Conservation (phyloP, 2,113 vertebrate genomes). For the Rhabdomys dilectus region DNA sequence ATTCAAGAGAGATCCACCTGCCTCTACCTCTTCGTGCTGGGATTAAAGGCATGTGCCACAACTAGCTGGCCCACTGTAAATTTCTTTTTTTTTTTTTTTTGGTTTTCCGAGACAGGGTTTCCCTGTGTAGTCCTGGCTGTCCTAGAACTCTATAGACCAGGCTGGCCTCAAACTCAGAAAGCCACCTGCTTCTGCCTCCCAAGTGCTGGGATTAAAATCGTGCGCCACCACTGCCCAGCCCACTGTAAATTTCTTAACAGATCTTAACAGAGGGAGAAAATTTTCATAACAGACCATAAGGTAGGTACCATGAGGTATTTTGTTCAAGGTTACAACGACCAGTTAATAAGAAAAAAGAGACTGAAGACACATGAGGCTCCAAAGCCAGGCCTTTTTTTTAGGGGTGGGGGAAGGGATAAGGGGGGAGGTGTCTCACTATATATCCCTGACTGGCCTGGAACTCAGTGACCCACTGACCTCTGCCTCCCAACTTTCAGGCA, state of each 20-base stretch:
- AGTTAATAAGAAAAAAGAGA: slow-evolving; percentile 37
- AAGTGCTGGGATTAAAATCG: background rate
- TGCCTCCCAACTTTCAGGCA: background rate
- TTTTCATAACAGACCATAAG: background rate
- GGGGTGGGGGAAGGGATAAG: background rate
- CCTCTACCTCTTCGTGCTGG: too few relatives aligned
- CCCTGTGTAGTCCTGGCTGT: too few relatives aligned
- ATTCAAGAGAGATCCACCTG: too few relatives aligned
- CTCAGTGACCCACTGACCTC: background rate
- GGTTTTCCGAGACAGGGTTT: background rate
- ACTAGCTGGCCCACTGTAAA: too few relatives aligned
- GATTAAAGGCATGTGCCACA: too few relatives aligned
- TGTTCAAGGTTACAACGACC: slow-evolving; percentile 5
- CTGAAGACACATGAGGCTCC: background rate
- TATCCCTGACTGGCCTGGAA: background rate
- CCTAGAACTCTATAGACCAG: too few relatives aligned
- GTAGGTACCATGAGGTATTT: background rate
- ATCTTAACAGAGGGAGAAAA: background rate
- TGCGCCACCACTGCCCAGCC: background rate
- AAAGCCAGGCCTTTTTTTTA: background rate
- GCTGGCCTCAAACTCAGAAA: too few relatives aligned
- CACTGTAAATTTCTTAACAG: background rate
- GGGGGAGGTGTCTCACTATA: background rate
- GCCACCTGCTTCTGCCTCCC: too few relatives aligned
- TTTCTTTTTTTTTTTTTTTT: background rate